Evolutionary conservation across 2,113 vertebrate genomes (phyloP).

Genomic region (Vidua chalybeata): DNA sequence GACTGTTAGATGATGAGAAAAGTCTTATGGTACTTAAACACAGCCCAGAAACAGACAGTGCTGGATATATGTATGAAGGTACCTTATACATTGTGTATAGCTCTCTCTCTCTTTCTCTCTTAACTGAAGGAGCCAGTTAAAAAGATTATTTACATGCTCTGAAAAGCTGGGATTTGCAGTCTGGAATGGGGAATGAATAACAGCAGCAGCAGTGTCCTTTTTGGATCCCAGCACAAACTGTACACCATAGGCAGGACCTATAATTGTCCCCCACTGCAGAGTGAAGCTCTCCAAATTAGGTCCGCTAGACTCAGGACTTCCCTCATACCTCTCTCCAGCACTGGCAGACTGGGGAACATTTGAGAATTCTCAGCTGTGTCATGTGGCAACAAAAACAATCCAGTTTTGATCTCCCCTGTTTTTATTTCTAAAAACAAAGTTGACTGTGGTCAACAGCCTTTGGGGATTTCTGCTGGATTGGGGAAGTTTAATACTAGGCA

Average conservation of each 20-base stretch:
- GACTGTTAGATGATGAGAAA: not conserved
- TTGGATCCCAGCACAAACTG: not conserved
- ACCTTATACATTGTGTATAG: not conserved
- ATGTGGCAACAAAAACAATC: slow-evolving; percentile 13
- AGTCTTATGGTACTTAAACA: not conserved
- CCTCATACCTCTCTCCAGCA: not conserved
- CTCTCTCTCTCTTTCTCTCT: not conserved
- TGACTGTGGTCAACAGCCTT: not conserved
- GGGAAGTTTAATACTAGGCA: not conserved
- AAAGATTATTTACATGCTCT: not conserved
- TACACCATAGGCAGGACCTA: not conserved
- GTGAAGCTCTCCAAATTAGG: not conserved
- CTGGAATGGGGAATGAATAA: not conserved
- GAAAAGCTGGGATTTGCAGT: not conserved
- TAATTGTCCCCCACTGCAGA: not conserved
- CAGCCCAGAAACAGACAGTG: not conserved
- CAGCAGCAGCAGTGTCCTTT: not conserved
- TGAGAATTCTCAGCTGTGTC: slow-evolving; percentile 1
- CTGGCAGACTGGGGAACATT: not conserved
- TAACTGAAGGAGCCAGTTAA: not conserved
- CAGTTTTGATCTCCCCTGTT: not conserved
- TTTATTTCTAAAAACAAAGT: not conserved
- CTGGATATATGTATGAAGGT: not conserved
- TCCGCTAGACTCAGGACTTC: not conserved
- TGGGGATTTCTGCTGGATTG: not conserved